A percentile compares a stretch with the other conserved stretches of the same genome.
phyloP scores from a whole-genome alignment of 1,140 invertebrate species.

The Lepidostoma basale region DNA sequence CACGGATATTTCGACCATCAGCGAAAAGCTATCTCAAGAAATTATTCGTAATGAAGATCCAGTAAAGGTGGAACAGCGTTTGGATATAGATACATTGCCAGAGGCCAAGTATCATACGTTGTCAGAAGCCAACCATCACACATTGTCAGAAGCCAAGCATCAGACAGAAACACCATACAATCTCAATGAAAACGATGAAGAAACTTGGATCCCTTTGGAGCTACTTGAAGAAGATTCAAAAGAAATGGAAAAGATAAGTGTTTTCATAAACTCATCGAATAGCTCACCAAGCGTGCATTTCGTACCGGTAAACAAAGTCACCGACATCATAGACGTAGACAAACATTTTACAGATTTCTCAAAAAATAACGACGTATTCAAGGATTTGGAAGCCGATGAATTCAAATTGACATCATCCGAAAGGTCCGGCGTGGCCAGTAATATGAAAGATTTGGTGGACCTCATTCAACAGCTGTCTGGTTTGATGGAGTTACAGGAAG shows the following conservation, averaged over 20 bases:
- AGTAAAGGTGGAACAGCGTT: no score
- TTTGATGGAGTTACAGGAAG: conserved; percentile 35
- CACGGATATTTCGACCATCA: not conserved
- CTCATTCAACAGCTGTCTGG: conserved; percentile 18
- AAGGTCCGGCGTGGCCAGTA: not conserved
- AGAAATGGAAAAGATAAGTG: not conserved
- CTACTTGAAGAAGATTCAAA: not conserved
- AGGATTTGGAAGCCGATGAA: conserved; percentile 9
- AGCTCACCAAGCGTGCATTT: not conserved
- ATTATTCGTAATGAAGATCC: not conserved
- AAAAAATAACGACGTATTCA: not conserved
- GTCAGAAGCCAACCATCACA: not conserved
- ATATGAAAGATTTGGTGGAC: conserved; percentile 18
- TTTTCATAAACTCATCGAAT: not conserved
- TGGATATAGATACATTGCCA: not conserved
- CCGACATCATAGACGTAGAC: not conserved
- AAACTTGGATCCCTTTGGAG: not conserved
- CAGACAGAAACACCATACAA: not conserved
- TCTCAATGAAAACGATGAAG: not conserved
- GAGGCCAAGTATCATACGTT: not conserved
- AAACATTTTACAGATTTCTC: conserved; percentile 9
- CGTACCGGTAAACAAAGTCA: conserved; percentile 5
- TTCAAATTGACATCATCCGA: not conserved
- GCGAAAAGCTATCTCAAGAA: conserved; percentile 16
- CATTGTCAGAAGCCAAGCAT: not conserved